phyloP scores from a whole-genome alignment of 2,797 vertebrate species.

The Nannoperca australis region DNA sequence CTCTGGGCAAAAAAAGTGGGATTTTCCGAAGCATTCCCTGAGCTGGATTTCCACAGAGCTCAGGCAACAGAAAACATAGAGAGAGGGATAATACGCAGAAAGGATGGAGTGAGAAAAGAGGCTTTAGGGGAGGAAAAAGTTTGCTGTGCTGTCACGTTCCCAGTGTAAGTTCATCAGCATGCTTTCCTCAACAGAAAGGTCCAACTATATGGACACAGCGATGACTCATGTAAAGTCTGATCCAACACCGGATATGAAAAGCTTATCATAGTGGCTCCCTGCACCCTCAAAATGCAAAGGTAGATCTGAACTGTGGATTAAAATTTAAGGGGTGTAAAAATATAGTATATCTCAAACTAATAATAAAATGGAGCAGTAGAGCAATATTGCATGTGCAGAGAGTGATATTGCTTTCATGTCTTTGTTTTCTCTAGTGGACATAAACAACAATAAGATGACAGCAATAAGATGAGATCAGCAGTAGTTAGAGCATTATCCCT shows the following conservation, averaged over 20 bases:
- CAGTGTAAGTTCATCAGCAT: conserved; percentile 10
- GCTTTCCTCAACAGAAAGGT: conserved; percentile 14
- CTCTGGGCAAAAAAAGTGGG: conserved; percentile 71
- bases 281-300: background rate
- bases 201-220: conserved; percentile 3
- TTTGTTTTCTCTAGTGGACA: conserved; percentile 35
- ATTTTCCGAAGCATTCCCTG: conserved; percentile 77
- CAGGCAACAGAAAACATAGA: conserved; percentile 63
- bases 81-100: conserved; percentile 58
- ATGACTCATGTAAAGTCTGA: conserved; percentile 6
- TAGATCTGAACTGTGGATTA: conserved; percentile 1
- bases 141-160: conserved; percentile 36
- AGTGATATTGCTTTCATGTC: conserved; percentile 27
- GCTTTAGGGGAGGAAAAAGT: conserved; percentile 47
- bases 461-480: conserved; percentile 47
- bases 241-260: conserved; percentile 33
- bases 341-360: conserved; percentile 15
- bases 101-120: conserved; percentile 43
- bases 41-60: conserved; percentile 79
- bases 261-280: conserved; percentile 13
- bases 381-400: conserved; percentile 22
- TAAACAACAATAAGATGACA: conserved; percentile 43
- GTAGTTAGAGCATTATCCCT: conserved; percentile 21
- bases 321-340: conserved; percentile 16
- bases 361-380: conserved; percentile 2